phyloP scores from a whole-genome alignment of 2,113 vertebrate genomes.

The Uropsilus gracilis region DNA sequence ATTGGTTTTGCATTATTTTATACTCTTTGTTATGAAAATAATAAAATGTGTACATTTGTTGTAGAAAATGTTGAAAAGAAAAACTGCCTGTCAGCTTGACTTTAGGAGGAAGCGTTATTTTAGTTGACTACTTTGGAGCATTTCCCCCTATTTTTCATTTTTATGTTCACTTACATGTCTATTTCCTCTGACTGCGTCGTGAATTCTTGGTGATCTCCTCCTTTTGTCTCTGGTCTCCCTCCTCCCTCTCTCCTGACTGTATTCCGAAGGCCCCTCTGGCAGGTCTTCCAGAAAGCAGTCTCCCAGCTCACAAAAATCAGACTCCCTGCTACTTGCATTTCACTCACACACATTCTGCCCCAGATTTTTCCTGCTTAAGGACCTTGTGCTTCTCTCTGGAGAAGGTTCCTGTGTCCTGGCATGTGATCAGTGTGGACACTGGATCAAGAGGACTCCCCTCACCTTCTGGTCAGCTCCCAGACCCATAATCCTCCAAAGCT shows the following conservation, averaged over 20 bases:
- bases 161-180: no score
- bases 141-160: rapidly evolving
- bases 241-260: rapidly evolving
- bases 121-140: background rate
- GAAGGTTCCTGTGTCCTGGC: rapidly evolving
- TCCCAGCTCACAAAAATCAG: rapidly evolving
- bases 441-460: background rate
- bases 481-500: rapidly evolving
- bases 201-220: background rate
- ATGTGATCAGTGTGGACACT: rapidly evolving
- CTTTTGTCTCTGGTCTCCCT: rapidly evolving
- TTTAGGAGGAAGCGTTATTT: no score
- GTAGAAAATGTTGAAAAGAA: background rate
- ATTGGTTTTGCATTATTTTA: background rate
- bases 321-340: rapidly evolving
- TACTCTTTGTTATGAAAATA: background rate
- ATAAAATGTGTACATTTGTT: background rate
- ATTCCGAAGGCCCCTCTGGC: rapidly evolving
- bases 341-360: rapidly evolving
- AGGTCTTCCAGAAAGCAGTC: rapidly evolving
- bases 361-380: background rate
- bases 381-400: no score
- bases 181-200: no score
- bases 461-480: background rate
- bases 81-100: background rate